Conservation (phyloP, 2,113 vertebrate genomes). For the Stomatorhinus ivindoensis region DNA sequence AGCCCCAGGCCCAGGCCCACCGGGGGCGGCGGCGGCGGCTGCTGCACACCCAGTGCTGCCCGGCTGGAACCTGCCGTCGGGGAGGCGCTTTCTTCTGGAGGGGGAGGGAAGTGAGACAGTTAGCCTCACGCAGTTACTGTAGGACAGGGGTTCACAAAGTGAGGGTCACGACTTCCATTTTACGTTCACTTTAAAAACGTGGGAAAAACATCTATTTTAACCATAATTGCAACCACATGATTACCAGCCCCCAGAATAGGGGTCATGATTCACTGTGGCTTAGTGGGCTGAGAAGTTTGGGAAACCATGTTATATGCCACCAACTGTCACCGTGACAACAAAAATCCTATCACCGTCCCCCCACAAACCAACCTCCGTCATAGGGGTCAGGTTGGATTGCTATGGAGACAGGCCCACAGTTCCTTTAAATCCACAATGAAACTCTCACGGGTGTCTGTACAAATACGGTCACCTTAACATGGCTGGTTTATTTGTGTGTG, state of each 20-base stretch:
- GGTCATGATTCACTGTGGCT: background rate
- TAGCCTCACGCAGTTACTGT: background rate
- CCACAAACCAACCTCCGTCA: background rate
- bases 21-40: background rate
- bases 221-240: background rate
- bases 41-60: background rate
- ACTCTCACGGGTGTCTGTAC: background rate
- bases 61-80: conserved; percentile 55
- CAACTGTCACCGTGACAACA: background rate
- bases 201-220: background rate
- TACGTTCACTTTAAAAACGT: background rate
- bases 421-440: background rate
- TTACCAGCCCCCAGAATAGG: background rate
- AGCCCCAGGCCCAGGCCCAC: conserved; percentile 58
- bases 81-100: conserved; percentile 50
- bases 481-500: background rate
- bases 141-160: background rate
- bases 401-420: background rate
- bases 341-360: background rate
- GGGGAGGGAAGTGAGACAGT: background rate
- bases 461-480: background rate
- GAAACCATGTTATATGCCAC: background rate
- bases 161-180: background rate
- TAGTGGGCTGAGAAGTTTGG: background rate
- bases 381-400: background rate